These are phyloP conservation scores for Cervus canadensis DNA, from an alignment of 2,113 vertebrate genomes.

Conservation along the genomic window DNA sequence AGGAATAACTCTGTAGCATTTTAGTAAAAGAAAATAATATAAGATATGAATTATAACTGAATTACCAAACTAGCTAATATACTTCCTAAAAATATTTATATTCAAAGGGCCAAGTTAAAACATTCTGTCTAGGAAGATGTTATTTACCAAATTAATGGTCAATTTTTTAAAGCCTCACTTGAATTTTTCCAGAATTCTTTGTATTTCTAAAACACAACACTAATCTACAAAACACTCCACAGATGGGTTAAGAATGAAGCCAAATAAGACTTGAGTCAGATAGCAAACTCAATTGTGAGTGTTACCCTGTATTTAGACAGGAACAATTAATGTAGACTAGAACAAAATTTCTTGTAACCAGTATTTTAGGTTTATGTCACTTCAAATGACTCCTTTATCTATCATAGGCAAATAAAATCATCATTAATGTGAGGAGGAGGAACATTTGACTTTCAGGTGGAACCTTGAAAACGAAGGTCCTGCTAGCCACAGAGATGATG, in stretches of 20 bases:
- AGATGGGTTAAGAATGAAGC: conserved; percentile 24
- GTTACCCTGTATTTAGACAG: background rate
- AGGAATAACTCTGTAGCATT: background rate
- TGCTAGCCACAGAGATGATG: background rate
- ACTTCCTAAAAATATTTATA: background rate
- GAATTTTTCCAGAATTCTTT: background rate
- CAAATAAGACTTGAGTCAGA: background rate
- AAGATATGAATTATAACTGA: background rate
- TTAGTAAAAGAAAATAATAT: background rate
- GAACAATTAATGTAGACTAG: conserved; percentile 15
- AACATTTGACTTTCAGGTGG: background rate
- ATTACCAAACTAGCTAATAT: background rate
- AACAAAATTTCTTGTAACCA: background rate
- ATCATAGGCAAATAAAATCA: background rate
- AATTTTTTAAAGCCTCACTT: conserved; percentile 9
- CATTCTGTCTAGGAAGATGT: background rate
- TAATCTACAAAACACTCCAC: background rate
- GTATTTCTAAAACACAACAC: conserved; percentile 3
- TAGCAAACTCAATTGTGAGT: background rate
- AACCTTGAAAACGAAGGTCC: background rate
- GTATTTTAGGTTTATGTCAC: background rate
- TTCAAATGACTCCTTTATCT: conserved; percentile 9
- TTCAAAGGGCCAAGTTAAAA: background rate
- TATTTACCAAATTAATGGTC: conserved; percentile 5
- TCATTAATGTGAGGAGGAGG: background rate